Evolutionary conservation across 1,140 invertebrate species (phyloP).

Genomic region (Marisa cornuarietis): DNA sequence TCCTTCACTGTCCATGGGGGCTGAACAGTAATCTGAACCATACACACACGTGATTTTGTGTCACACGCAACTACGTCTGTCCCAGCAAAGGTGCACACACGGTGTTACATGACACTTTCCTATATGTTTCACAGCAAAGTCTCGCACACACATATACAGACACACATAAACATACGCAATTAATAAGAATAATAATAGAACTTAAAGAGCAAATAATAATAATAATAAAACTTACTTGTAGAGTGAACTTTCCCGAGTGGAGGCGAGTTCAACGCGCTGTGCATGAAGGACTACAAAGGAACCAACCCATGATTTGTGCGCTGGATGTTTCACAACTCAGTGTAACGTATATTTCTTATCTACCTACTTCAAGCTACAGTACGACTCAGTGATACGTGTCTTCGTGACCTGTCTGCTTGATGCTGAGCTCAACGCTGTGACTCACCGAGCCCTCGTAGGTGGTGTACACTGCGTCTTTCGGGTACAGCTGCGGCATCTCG

Average conservation of each 20-base stretch:
- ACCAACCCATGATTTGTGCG: not conserved
- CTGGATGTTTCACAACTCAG: not conserved
- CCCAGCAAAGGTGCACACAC: too few relatives aligned
- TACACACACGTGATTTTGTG: too few relatives aligned
- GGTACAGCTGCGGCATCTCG: not conserved
- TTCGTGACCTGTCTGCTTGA: too few relatives aligned
- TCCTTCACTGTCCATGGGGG: not conserved
- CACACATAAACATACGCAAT: not conserved
- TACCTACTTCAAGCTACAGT: too few relatives aligned
- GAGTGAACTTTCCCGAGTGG: too few relatives aligned
- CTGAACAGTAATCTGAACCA: not conserved
- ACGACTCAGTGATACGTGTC: too few relatives aligned
- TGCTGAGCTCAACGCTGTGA: not conserved
- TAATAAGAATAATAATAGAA: not conserved
- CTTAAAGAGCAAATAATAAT: not conserved
- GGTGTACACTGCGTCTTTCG: not conserved
- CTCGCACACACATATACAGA: too few relatives aligned
- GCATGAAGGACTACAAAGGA: not conserved
- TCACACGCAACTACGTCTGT: too few relatives aligned
- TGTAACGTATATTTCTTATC: not conserved
- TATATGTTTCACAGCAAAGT: too few relatives aligned
- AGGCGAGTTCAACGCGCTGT: not conserved
- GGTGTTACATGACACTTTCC: too few relatives aligned
- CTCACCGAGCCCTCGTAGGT: constrained; percentile 15
- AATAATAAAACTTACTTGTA: too few relatives aligned